Percentiles rank a stretch among this genome's conserved stretches.
Evolutionary conservation across 1,140 invertebrate genomes (phyloP).

Genomic region (Triops longicaudatus): DNA sequence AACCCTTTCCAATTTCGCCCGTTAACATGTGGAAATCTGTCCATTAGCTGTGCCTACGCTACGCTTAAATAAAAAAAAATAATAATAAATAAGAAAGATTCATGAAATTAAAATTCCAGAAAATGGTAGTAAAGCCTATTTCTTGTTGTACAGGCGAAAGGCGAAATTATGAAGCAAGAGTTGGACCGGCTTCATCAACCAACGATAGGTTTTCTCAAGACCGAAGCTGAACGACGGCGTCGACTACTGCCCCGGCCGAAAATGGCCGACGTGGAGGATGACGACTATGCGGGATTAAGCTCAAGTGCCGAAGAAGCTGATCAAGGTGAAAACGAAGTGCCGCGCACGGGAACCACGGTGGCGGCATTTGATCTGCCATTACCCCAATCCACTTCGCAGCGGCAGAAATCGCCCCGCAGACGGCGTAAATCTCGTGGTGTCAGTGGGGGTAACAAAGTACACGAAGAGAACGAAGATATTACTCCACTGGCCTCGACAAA

Average conservation of each 20-base stretch:
- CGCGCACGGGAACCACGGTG: not conserved
- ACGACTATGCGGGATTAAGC: conserved; percentile 8
- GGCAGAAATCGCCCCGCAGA: not conserved
- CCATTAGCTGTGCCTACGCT: too few species aligned
- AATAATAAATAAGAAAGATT: not conserved
- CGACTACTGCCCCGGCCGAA: not conserved
- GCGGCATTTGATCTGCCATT: not conserved
- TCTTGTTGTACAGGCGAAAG: not conserved
- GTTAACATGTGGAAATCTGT: too few species aligned
- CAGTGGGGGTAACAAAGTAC: not conserved
- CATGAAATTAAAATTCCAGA: too few species aligned
- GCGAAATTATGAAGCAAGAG: not conserved
- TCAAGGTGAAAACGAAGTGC: not conserved
- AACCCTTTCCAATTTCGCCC: not conserved
- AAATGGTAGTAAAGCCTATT: too few species aligned
- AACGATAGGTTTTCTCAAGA: not conserved
- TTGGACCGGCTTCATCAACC: not conserved
- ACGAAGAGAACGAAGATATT: not conserved
- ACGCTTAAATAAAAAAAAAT: too few species aligned
- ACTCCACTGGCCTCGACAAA: not conserved
- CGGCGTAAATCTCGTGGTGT: not conserved
- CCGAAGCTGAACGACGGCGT: not conserved
- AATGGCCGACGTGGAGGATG: not conserved
- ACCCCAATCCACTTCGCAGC: not conserved
- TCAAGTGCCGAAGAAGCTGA: conserved; percentile 2